Base-by-base conservation (phyloP, 2,888 invertebrate species). In the Caenorhabditis virilis region DNA sequence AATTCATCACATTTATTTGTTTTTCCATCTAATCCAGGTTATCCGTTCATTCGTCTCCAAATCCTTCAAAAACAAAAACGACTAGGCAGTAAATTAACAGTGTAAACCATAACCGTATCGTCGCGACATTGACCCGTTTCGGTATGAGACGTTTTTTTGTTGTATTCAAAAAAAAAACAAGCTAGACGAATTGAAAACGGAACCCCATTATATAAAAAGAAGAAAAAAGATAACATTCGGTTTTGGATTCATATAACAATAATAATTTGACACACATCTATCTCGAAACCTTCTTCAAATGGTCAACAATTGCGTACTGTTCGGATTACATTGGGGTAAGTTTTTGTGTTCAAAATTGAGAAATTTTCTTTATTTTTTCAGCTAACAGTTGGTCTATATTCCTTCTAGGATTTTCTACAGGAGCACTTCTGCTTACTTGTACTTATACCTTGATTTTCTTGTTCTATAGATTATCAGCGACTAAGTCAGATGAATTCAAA, bases 331-430 rank as follows among this genome's bases (percentile, higher is more conserved):
- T 23, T 62, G 61, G 61, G 38, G 61, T 62, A 33, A 26, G 25
- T 54, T 54, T 15, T 26, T 9, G 15, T 41, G 18, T 30, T 2
- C 11, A 3, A 30, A 35, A 13, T 9, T 7, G 1, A 9, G 9
- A 1, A 23, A 26, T 16, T 26, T 15, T 23, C 46, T 16, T 18
- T 35, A 16, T 18, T 20, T 53, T 62, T 63, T 38, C 63, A 64
- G 64, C 51, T 26, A 55, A 55, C 35, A 58, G 64, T 38, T 64
- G 64, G 64, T 58, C 58, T 2, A 50, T 64, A 7, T 64, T 64
- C 20, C 46, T 58, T n/a, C 38, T 64, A 1, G 58, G 64, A 7
- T 64, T 64, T 36, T 50, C 64, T 0, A 42, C 64, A 1, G 64
- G 58, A 38, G 33, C 54, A 0, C 42, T 64, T 2, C 16, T 58